phyloP scores from a whole-genome alignment of 2,797 vertebrate genomes.

The Hipposideros larvatus region DNA sequence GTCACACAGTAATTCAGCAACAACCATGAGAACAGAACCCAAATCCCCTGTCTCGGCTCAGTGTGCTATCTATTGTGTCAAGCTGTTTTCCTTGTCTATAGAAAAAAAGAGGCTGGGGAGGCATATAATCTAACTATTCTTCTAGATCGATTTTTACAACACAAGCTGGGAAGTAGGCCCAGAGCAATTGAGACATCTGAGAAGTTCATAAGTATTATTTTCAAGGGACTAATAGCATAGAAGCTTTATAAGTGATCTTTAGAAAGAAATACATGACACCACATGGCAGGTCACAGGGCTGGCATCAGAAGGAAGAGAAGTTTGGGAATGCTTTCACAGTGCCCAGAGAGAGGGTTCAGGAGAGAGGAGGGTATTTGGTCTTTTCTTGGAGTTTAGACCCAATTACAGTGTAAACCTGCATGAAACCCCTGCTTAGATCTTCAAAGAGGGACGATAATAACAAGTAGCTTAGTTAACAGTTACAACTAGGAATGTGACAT shows the following conservation, averaged over 20 bases:
- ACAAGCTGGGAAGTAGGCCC: constrained; percentile 74
- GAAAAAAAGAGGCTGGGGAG: constrained; percentile 45
- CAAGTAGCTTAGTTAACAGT: constrained; percentile 39
- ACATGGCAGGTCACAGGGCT: constrained; percentile 73
- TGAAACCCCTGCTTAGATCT: constrained; percentile 21
- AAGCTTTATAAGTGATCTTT: constrained; percentile 62
- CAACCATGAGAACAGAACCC: not conserved
- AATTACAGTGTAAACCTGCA: not conserved
- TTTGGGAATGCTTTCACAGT: constrained; percentile 46
- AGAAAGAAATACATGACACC: constrained; percentile 65
- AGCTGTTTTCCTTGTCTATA: constrained; percentile 38
- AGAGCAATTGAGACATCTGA: constrained; percentile 70
- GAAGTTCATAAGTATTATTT: constrained; percentile 75
- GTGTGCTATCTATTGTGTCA: constrained; percentile 6
- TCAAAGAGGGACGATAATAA: constrained; percentile 45
- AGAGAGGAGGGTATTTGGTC: not conserved
- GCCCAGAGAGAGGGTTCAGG: not conserved
- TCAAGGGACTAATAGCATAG: constrained; percentile 62
- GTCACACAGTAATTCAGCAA: constrained; percentile 26
- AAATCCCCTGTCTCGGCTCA: not conserved
- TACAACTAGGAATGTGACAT: not conserved
- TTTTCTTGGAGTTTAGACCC: not conserved
- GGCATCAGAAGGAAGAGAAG: not conserved
- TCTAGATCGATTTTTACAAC: constrained; percentile 70
- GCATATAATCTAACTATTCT: constrained; percentile 71